Conservation (phyloP, 1,140 invertebrate species). For the Apocrypta bakeri region DNA sequence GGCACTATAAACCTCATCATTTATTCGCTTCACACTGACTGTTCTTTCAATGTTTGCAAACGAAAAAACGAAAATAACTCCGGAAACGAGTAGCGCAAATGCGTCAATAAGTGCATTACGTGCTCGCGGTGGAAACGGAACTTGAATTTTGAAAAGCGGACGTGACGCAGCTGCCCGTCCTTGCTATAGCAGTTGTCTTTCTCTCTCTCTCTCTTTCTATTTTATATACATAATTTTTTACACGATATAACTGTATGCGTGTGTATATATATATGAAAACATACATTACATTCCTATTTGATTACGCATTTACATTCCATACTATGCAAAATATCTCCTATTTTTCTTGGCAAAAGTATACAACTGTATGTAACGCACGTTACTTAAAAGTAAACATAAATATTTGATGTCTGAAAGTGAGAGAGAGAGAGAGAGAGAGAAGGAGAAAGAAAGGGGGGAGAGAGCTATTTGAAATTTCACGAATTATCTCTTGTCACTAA, state of each 20-base stretch:
- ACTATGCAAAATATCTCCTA: no score
- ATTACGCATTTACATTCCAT: constrained; percentile 13
- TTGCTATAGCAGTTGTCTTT: neutral
- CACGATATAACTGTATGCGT: neutral
- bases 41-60: constrained; percentile 42
- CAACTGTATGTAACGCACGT: neutral
- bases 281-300: constrained; percentile 18
- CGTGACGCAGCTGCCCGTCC: constrained; percentile 44
- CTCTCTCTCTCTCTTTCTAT: neutral
- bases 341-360: no score
- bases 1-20: constrained; percentile 35
- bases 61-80: constrained; percentile 40
- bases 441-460: no score
- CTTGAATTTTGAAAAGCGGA: constrained; percentile 52
- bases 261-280: neutral
- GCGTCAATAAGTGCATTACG: constrained; percentile 48
- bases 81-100: constrained; percentile 45
- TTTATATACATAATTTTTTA: neutral
- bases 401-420: no score
- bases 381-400: no score
- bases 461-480: neutral
- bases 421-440: no score
- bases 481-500: neutral
- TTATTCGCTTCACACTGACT: constrained; percentile 28
- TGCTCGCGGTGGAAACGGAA: constrained; percentile 43